A percentile compares a stretch with the other conserved stretches of the same genome.
Conservation (phyloP, 2,113 vertebrate genomes). For the Chunga burmeisteri region DNA sequence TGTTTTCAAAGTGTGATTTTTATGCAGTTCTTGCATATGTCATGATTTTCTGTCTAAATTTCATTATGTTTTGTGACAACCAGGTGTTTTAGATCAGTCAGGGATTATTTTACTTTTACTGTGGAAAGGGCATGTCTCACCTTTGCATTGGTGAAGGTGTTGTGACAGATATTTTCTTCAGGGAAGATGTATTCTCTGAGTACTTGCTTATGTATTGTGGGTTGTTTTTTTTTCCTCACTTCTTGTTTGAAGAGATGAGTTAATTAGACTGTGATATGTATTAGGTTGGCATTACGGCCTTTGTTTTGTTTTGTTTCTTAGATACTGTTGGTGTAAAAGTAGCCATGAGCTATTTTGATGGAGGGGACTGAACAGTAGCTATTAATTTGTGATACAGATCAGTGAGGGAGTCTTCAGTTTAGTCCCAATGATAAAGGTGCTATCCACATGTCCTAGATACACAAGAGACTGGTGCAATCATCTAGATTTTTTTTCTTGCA, state of each 20-base stretch:
- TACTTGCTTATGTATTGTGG: not conserved
- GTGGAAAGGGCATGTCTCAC: not conserved
- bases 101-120: not conserved
- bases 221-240: not conserved
- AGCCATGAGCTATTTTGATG: not conserved
- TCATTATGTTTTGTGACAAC: not conserved
- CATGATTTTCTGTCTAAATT: not conserved
- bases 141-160: not conserved
- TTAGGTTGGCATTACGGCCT: not conserved
- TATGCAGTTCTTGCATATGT: not conserved
- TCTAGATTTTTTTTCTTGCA: not conserved
- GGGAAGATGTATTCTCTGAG: not conserved
- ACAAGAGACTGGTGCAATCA: not conserved
- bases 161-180: not conserved
- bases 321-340: not conserved
- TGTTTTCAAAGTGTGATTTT: not conserved
- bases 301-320: not conserved
- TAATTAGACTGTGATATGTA: not conserved
- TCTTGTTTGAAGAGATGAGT: not conserved
- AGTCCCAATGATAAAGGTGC: not conserved
- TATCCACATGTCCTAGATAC: not conserved
- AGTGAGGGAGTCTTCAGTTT: not conserved
- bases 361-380: not conserved
- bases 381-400: not conserved
- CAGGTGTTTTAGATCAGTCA: not conserved